Base-by-base conservation (phyloP, 2,888 invertebrate species). In the Pomacea canaliculata region DNA sequence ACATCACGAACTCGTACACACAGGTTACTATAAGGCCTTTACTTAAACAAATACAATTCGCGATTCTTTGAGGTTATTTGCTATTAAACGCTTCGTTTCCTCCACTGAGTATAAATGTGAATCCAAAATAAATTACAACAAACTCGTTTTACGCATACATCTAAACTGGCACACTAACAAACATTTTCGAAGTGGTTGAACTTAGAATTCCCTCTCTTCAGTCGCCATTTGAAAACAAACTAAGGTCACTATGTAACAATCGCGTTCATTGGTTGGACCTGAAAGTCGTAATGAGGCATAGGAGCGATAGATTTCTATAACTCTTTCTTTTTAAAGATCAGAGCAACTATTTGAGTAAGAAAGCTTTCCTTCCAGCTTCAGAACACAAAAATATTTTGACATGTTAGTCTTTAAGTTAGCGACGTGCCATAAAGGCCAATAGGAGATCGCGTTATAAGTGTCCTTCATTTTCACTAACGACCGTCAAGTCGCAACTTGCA, bases 161-260 rank as follows among this genome's bases (percentile, higher is more conserved):
- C 27, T 13, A n/a, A n/a, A 16, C 12, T 19, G 27, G 23, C 71
- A 59, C 3, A n/a, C 23, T 23, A 18, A 10, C 23, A 23, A 16
- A 49, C 66, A 48, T 51, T n/a, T 18, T 16, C 56, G 16, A 16
- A 51, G 46, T 37, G 37, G 27, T 12, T 59, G 70, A 71, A 79
- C 70, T 81, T 77, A 78, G 72, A 80, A 79, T 80, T 79, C 73
- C 73, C 76, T 73, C 66, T 76, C 76, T 27, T 59, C 62, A 79
- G 81, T 82, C 79, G 82, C 85, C 85, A 85, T 86, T 83, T 86
- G 82, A 81, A 80, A 84, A 83, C 83, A 84, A 83, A 83, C 81
- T 71, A 71, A 74, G 70, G 72, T 60, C 7, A 5, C 23, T 76
- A 68, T 80, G 82, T 78, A 71, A 84, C 37, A 46, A 19, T 18